phyloP scores from a whole-genome alignment of 2,888 invertebrate species.

The Synergus gifuensis region DNA sequence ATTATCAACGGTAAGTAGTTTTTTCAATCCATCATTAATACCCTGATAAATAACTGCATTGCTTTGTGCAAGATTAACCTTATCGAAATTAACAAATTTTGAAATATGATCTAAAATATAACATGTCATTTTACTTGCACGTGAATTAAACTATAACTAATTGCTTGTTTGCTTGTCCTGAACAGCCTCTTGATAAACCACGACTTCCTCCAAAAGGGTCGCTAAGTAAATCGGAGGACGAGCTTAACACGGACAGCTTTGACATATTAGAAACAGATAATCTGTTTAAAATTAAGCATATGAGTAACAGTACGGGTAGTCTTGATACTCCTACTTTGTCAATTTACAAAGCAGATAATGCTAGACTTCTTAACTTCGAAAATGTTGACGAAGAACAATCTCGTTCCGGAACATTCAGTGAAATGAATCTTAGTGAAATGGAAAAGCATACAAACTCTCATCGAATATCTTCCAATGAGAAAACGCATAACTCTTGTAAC shows the following conservation, averaged over 20 bases:
- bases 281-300: constrained; percentile 69
- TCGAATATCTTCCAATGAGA: constrained; percentile 14
- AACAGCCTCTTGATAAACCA: constrained; percentile 68
- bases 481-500: neutral
- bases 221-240: constrained; percentile 75
- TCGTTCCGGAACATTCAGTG: neutral
- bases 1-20: constrained; percentile 67
- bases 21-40: neutral
- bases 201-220: constrained; percentile 64
- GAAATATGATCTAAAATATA: neutral
- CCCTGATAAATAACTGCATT: neutral
- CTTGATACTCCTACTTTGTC: constrained; percentile 62
- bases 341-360: constrained; percentile 52
- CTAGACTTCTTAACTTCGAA: constrained; percentile 55
- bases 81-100: neutral
- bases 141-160: constrained; percentile 15
- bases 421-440: constrained; percentile 29
- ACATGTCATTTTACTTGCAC: constrained; percentile 11
- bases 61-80: constrained; percentile 3
- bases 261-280: constrained; percentile 64
- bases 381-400: constrained; percentile 59
- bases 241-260: constrained; percentile 68
- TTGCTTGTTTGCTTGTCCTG: constrained; percentile 51
- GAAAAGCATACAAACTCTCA: constrained; percentile 11
- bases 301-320: constrained; percentile 73